Base-by-base conservation (phyloP, 2,113 vertebrate genomes). In the Glaucomys volans region DNA sequence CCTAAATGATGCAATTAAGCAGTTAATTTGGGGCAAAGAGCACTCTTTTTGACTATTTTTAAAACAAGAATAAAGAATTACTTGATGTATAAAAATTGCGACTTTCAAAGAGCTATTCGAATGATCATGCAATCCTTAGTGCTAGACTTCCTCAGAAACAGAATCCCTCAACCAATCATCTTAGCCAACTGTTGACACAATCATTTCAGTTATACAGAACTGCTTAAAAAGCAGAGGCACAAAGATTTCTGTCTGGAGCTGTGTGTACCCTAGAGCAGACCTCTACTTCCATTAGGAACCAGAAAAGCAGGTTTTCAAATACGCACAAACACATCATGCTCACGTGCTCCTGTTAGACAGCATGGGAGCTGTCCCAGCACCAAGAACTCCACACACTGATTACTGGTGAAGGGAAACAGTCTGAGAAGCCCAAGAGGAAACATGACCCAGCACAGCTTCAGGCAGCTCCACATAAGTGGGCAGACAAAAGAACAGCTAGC, bases 101-200 rank as follows among this genome's bases (percentile, higher is more conserved):
- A 35, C 66, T 97, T 77, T 57, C 54, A 74, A 72, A 74, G 94
- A 88, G 62, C 26, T 90, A 52, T 84, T 91, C 40, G 66, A 93
- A 93, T 89, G 67, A 76, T 66, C 42, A 22, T 35, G 14, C 47
- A 90, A 28, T 72, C 64, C 9, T 79, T 79, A 71, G 11, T n/a
- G 40, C 9, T 82, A 37, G 9, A 72, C 84, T 80, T 91, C 67
- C 72, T 54, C 80, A 71, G 64, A 32, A 24, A 30, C 5, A 87
- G 42, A 92, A 90, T 87, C 67, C 79, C 30, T 42, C 66, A 80
- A 80, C 44, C 12, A 42, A 57, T 80, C n/a, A 95, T 59, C 44
- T 35, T 95, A 89, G 93, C 47, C 16, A 85, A 80, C 37, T 5
- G 3, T 18, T 40, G 37, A 67, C 64, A 86, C 44, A 47, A 90